Conservation (phyloP, 2,113 vertebrate genomes). For the Macquaria australasica region DNA sequence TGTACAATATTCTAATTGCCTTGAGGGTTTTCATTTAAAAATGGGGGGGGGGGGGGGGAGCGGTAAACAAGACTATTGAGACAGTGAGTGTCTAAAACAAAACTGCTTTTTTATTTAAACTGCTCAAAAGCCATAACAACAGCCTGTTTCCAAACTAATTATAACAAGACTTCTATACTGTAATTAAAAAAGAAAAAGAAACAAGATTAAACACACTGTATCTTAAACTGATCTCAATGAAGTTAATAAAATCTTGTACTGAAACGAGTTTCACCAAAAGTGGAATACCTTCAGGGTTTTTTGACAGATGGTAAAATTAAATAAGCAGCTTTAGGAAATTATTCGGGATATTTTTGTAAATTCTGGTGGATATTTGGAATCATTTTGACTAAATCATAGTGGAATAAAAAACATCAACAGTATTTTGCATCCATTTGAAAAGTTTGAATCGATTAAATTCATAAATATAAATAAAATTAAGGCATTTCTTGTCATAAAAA, state of each 20-base stretch:
- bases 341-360: not conserved
- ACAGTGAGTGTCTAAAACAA: constrained; percentile 35
- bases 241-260: not conserved
- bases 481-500: not conserved
- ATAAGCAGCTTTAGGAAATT: not conserved
- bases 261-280: not conserved
- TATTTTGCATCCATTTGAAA: not conserved
- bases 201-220: not conserved
- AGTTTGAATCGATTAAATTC: not conserved
- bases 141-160: constrained; percentile 50
- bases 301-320: not conserved
- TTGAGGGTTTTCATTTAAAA: constrained; percentile 45
- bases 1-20: constrained; percentile 15
- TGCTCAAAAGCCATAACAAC: constrained; percentile 37
- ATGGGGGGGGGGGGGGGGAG: not conserved
- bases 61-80: constrained; percentile 57
- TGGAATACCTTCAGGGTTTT: not conserved
- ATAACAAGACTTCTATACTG: constrained; percentile 14
- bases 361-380: not conserved
- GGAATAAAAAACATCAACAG: not conserved
- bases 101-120: constrained; percentile 36
- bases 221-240: not conserved
- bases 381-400: not conserved
- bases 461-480: not conserved
- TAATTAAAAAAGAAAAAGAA: constrained; percentile 36